These are phyloP conservation scores for Antheraea mylitta DNA, from an alignment of 1,140 invertebrate species.

Conservation along the genomic window DNA sequence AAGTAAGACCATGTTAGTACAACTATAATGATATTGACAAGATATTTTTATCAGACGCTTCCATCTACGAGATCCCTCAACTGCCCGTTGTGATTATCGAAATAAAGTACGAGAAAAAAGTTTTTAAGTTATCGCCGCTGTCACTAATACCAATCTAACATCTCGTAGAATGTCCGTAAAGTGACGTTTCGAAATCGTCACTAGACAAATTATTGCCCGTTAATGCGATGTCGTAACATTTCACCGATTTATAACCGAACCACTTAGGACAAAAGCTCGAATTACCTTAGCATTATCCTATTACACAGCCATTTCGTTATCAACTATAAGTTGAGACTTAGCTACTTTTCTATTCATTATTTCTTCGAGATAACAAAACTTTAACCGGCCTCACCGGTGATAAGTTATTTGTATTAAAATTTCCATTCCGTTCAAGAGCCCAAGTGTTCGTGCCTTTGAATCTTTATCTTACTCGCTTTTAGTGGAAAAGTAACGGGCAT, in stretches of 20 bases:
- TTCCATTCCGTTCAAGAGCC: neutral
- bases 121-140: conserved; percentile 66
- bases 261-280: conserved; percentile 47
- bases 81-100: conserved; percentile 50
- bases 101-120: conserved; percentile 52
- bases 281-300: conserved; percentile 38
- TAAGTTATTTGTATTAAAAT: neutral
- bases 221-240: conserved; percentile 56
- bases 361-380: neutral
- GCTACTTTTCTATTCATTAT: conserved; percentile 15
- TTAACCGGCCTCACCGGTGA: neutral
- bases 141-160: conserved; percentile 63
- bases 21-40: conserved; percentile 68
- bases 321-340: conserved; percentile 5
- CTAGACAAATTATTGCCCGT: conserved; percentile 60
- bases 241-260: conserved; percentile 48
- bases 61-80: conserved; percentile 45
- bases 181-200: conserved; percentile 65
- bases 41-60: conserved; percentile 49
- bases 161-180: conserved; percentile 50
- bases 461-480: neutral
- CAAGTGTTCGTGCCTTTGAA: neutral
- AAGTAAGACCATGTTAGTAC: conserved; percentile 49
- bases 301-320: conserved; percentile 27
- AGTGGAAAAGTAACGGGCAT: neutral